A percentile compares a stretch with the other conserved stretches of the same genome.
Conservation (phyloP, 2,888 invertebrate species). For the Isoperla grammatica region DNA sequence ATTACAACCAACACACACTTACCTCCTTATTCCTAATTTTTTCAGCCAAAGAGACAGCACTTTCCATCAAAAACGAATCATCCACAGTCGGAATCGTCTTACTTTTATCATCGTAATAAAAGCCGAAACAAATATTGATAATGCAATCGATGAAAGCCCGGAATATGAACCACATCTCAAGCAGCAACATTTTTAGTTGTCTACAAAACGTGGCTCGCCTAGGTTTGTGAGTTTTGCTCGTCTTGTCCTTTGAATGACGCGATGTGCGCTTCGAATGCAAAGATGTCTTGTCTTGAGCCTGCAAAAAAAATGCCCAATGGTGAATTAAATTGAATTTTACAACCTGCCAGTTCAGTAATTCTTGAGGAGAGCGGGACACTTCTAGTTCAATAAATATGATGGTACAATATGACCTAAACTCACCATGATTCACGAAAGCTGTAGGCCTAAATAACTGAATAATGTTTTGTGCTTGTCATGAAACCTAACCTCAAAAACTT, state of each 20-base stretch:
- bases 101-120: conserved; percentile 41
- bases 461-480: too few relatives aligned
- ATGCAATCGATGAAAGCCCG: conserved; percentile 41
- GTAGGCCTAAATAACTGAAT: too few relatives aligned
- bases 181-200: conserved; percentile 5
- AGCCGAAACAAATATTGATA: conserved; percentile 45
- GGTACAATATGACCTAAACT: too few relatives aligned
- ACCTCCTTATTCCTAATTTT: conserved; percentile 52
- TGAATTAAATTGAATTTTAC: neutral
- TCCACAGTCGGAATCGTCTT: conserved; percentile 43
- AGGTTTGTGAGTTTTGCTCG: neutral
- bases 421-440: too few relatives aligned
- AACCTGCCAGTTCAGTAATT: too few relatives aligned
- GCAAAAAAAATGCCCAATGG: neutral
- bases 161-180: conserved; percentile 19
- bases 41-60: conserved; percentile 60
- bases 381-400: too few relatives aligned
- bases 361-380: too few relatives aligned
- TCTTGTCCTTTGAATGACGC: neutral
- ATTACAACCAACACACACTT: too few relatives aligned
- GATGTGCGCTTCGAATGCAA: neutral
- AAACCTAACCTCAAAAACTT: too few relatives aligned
- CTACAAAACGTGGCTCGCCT: neutral
- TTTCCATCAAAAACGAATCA: conserved; percentile 50
- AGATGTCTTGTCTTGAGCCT: conserved; percentile 3